Evolutionary conservation across 1,140 invertebrate species (phyloP).

Genomic region (Drosophila auraria): DNA sequence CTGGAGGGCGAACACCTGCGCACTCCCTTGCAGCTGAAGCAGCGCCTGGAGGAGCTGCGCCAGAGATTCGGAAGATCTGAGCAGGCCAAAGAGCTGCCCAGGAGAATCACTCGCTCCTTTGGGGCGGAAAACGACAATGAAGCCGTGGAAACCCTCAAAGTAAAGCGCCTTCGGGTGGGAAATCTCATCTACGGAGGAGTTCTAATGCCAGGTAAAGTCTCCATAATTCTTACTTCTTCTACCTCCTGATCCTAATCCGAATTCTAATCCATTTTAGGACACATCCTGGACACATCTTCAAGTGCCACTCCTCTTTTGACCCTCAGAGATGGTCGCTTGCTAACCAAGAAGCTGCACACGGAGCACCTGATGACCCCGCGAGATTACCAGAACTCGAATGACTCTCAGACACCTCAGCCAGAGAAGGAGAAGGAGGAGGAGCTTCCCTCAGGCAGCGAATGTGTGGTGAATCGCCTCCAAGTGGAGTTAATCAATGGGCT

Average conservation of each 20-base stretch:
- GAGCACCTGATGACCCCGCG: slow-evolving; percentile 41
- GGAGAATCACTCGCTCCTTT: slow-evolving; percentile 48
- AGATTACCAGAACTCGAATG: slow-evolving; percentile 4
- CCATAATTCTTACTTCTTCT: no score
- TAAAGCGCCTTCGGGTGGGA: slow-evolving; percentile 51
- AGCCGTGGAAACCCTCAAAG: slow-evolving; percentile 45
- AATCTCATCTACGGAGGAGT: slow-evolving; percentile 66
- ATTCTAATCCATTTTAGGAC: slow-evolving; percentile 19
- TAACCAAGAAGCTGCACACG: slow-evolving; percentile 35
- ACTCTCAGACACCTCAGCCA: background rate
- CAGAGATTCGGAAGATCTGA: slow-evolving; percentile 5
- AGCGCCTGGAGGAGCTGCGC: slow-evolving; percentile 51
- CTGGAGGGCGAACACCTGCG: slow-evolving; percentile 39
- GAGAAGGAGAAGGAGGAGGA: background rate
- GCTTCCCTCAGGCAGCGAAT: background rate
- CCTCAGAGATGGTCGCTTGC: slow-evolving; percentile 21
- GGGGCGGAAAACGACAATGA: slow-evolving; percentile 40
- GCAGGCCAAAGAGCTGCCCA: background rate
- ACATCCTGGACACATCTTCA: slow-evolving; percentile 35
- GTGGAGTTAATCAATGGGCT: slow-evolving; percentile 69
- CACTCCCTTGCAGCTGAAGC: slow-evolving; percentile 61
- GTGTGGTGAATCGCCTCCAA: slow-evolving; percentile 52
- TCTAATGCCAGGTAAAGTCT: slow-evolving; percentile 66
- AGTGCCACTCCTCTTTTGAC: slow-evolving; percentile 32
- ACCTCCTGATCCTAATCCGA: no score